Evolutionary conservation across 2,888 invertebrate species (phyloP), one percentile per base, ranked within the genome.

Genomic region (Lycocerus yunnanus): DNA sequence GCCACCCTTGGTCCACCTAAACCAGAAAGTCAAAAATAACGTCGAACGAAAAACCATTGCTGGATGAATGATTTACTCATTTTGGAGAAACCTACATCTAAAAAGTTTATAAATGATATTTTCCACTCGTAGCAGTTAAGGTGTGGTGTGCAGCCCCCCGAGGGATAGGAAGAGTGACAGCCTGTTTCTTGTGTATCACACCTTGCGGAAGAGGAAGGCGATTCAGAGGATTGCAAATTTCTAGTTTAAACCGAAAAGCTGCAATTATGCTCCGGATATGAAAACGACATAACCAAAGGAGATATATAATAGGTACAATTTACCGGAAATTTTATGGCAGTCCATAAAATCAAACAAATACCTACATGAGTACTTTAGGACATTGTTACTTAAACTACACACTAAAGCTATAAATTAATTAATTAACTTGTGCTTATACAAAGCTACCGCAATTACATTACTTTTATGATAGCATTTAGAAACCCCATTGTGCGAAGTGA

Each of bases 401-500:
- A 43, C 78, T 77, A 78, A 80, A 80, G 74, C 80, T 73, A 80
- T 81, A 81, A 81, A 81, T 80, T 81, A 79, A 81, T 80, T 81
- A 79, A 81, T 81, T 81, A 81, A 76, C 78, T 74, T 74, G 78
- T 75, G 71, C 78, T 81, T 81, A 78, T 77, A 79, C 79, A 80
- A 81, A 81, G 80, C 81, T 80, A 76, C 78, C 71, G 76, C 80
- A 80, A 80, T 81, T 81, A 81, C 78, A 80, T 80, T 78, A 81
- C 81, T 81, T 81, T 81, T 81, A 81, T 79, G 78, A 77, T 75
- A 77, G 75, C 80, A 81, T 81, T 80, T 73, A 70, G 75, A 43
- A 73, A 72, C 75, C 69, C 70, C 68, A 73, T 76, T 76, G 73
- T 69, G 43, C 73, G 15, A 68, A 73, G 66, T 69, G 76, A 73